These are phyloP conservation scores for Myotis yumanensis DNA, from an alignment of 2,113 vertebrate genomes.

Conservation along the genomic window DNA sequence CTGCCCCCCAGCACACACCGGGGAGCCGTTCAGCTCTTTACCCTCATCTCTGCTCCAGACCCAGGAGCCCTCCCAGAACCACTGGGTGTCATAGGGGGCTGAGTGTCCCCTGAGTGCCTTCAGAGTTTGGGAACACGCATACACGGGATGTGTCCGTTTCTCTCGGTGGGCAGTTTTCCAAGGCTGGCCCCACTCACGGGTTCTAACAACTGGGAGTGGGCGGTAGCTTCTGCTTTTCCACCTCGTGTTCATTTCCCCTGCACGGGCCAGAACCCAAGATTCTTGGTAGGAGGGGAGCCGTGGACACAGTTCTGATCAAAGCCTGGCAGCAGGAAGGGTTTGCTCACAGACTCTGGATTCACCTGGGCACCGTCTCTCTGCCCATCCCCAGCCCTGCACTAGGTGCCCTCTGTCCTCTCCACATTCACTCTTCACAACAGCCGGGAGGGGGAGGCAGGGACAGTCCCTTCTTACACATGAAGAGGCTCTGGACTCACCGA, in stretches of 20 bases:
- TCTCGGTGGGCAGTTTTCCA: background rate
- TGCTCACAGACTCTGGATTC: background rate
- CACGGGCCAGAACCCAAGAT: background rate
- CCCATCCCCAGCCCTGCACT: background rate
- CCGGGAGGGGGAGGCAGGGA: background rate
- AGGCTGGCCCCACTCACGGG: background rate
- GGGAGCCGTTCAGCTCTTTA: rapidly evolving
- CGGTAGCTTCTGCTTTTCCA: background rate
- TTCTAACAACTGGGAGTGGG: background rate
- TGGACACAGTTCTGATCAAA: background rate
- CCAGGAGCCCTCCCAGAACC: background rate
- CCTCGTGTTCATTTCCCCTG: background rate
- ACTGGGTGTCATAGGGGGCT: rapidly evolving
- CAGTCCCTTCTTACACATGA: background rate
- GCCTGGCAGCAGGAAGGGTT: background rate
- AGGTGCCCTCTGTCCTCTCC: background rate
- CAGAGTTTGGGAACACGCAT: rapidly evolving
- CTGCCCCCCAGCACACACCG: no score
- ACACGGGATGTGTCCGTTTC: background rate
- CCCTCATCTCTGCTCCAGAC: background rate
- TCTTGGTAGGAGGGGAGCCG: background rate
- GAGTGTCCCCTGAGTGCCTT: background rate
- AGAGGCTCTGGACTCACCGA: background rate
- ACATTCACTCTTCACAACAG: background rate
- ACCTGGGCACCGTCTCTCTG: background rate